phyloP scores from a whole-genome alignment of 2,797 vertebrate genomes.

The Lacerta bilineata region DNA sequence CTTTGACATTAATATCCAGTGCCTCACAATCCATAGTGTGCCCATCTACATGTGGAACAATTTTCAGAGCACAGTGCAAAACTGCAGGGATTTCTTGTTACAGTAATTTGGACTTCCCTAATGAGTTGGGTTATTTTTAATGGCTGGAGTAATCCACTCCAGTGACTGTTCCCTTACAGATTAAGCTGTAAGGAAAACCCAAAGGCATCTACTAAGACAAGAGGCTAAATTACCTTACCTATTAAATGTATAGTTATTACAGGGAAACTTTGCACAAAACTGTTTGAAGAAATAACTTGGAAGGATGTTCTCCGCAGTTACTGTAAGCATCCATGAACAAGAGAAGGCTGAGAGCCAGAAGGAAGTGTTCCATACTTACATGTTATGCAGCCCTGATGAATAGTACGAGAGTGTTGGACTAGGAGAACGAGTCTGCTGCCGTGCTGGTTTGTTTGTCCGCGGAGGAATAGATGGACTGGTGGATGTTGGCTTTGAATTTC shows the following conservation, averaged over 20 bases:
- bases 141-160: too few relatives aligned
- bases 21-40: background rate
- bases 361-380: constrained; percentile 84
- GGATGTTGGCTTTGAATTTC: constrained; percentile 90
- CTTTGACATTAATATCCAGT: background rate
- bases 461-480: constrained; percentile 86
- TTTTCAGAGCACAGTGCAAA: background rate
- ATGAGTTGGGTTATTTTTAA: background rate
- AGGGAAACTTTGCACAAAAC: background rate
- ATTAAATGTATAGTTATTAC: background rate
- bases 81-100: background rate
- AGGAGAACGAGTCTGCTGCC: constrained; percentile 92
- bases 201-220: background rate
- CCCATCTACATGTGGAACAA: background rate
- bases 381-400: constrained; percentile 96
- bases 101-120: background rate
- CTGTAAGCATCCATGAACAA: background rate
- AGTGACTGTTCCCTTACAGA: background rate
- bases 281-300: background rate
- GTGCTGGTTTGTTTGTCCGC: constrained; percentile 82
- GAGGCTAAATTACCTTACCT: background rate
- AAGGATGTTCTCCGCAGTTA: background rate
- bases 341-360: background rate
- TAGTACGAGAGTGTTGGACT: constrained; percentile 98
- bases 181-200: background rate